Conservation (phyloP, 2,888 invertebrate species). For the Hoplodrina blanda region DNA sequence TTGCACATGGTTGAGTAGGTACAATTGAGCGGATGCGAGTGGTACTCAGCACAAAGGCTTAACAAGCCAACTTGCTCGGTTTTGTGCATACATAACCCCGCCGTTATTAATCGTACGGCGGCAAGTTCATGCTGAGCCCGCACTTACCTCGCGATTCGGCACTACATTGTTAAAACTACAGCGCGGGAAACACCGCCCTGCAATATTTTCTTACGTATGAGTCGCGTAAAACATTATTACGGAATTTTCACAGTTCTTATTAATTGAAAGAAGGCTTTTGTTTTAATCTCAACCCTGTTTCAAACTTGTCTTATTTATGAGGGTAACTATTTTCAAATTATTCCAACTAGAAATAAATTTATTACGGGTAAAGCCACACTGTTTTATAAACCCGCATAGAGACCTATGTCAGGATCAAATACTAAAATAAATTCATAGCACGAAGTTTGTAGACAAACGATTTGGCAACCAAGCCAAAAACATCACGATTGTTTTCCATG, state of each 20-base stretch:
- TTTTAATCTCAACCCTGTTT: constrained; percentile 13
- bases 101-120: constrained; percentile 81
- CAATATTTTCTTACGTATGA: constrained; percentile 66
- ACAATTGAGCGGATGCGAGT: constrained; percentile 61
- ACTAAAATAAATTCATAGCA: constrained; percentile 59
- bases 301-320: constrained; percentile 20
- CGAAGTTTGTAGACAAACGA: constrained; percentile 61
- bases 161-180: constrained; percentile 74
- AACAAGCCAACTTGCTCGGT: constrained; percentile 81
- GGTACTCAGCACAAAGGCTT: constrained; percentile 76
- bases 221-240: constrained; percentile 58
- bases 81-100: constrained; percentile 74
- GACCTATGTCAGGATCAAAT: constrained; percentile 50
- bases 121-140: constrained; percentile 69
- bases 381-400: constrained; percentile 33
- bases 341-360: background rate
- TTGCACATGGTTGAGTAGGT: constrained; percentile 32
- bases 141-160: constrained; percentile 74
- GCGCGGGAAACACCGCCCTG: constrained; percentile 63
- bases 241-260: constrained; percentile 50
- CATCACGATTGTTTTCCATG: constrained; percentile 58
- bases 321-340: constrained; percentile 6
- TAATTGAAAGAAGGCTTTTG: constrained; percentile 32
- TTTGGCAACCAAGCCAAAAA: constrained; percentile 65
- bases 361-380: constrained; percentile 22